A percentile compares a stretch with the other conserved stretches of the same genome.
These are phyloP conservation scores for Pammene fasciana DNA, from an alignment of 2,888 invertebrate species.

Conservation along the genomic window DNA sequence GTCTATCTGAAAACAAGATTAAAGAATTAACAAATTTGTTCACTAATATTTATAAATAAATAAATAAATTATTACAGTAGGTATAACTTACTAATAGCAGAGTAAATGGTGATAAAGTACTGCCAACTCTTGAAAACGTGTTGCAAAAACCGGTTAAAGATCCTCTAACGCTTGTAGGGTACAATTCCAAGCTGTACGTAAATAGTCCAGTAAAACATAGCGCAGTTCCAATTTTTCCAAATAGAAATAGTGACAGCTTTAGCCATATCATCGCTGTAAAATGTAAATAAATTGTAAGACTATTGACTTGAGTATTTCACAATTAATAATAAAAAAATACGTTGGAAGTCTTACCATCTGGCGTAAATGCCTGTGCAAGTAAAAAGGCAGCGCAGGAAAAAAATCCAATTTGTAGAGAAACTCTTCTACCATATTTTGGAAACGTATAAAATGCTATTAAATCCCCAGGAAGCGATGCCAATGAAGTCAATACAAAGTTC, in stretches of 20 bases:
- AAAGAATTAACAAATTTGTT: background rate
- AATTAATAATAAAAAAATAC: no score
- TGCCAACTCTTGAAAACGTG: constrained; percentile 65
- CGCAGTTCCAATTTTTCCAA: constrained; percentile 66
- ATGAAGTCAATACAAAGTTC: constrained; percentile 64
- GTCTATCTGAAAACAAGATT: constrained; percentile 56
- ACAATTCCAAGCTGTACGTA: constrained; percentile 69
- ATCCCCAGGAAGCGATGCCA: constrained; percentile 71
- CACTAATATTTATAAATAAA: background rate
- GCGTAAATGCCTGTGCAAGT: constrained; percentile 61
- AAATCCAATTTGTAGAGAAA: constrained; percentile 65
- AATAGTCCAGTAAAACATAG: constrained; percentile 70
- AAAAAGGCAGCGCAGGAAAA: constrained; percentile 60
- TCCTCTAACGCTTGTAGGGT: constrained; percentile 71
- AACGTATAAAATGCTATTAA: constrained; percentile 62
- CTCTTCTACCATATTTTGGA: constrained; percentile 63
- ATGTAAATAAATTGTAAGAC: no score
- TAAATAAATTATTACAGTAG: background rate
- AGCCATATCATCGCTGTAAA: constrained; percentile 49
- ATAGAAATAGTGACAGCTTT: constrained; percentile 62
- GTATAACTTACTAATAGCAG: constrained; percentile 60
- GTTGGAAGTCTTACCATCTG: constrained; percentile 58
- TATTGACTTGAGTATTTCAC: no score
- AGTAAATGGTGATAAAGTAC: constrained; percentile 70
- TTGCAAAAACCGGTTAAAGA: constrained; percentile 69